phyloP scores from a whole-genome alignment of 1,140 invertebrate genomes.

The Drosophila sturtevanti region DNA sequence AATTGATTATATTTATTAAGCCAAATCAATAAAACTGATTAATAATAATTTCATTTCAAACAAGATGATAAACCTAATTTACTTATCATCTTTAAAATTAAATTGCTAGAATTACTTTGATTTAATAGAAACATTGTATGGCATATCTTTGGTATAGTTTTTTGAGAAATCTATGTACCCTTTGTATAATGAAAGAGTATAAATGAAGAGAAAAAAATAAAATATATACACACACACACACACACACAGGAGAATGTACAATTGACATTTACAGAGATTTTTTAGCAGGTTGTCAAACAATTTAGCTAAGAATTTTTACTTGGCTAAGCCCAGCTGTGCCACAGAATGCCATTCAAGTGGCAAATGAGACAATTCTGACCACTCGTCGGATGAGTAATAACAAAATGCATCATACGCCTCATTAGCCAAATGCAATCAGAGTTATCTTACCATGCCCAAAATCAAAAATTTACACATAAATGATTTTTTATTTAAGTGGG shows the following conservation, averaged over 20 bases:
- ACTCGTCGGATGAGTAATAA: slow-evolving; percentile 53
- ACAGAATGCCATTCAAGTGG: slow-evolving; percentile 69
- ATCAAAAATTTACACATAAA: slow-evolving; percentile 65
- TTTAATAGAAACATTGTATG: too few relatives aligned
- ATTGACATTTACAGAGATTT: slow-evolving; percentile 38
- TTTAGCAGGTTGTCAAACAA: slow-evolving; percentile 7
- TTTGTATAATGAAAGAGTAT: background rate
- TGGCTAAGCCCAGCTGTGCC: slow-evolving; percentile 43
- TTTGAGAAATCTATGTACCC: background rate
- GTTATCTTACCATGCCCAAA: slow-evolving; percentile 52
- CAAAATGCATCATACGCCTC: slow-evolving; percentile 61
- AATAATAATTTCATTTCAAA: too few relatives aligned
- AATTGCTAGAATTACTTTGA: too few relatives aligned
- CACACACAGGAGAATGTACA: slow-evolving; percentile 34
- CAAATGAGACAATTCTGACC: slow-evolving; percentile 31
- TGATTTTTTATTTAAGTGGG: slow-evolving; percentile 27
- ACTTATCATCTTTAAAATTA: too few relatives aligned
- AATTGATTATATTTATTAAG: too few relatives aligned
- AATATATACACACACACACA: background rate
- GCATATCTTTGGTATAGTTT: too few relatives aligned
- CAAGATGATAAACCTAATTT: too few relatives aligned
- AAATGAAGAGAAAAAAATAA: background rate
- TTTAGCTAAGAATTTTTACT: background rate
- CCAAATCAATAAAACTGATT: too few relatives aligned
- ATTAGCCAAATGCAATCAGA: slow-evolving; percentile 4